Base-by-base conservation (phyloP, 2,113 vertebrate genomes). In the Psephotus haematonotus region DNA sequence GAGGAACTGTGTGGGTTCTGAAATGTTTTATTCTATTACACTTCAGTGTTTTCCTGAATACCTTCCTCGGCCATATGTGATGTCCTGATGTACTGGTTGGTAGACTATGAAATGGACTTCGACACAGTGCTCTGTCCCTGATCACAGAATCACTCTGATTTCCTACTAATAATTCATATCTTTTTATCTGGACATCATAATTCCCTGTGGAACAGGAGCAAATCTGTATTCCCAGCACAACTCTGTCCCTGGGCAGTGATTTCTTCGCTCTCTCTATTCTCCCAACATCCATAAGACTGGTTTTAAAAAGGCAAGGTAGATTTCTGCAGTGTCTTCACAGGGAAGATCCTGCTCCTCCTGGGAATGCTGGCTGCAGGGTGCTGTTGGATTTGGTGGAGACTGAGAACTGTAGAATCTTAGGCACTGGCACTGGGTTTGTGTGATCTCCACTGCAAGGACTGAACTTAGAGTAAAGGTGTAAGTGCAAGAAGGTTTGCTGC, bases 41-140 rank as follows among this genome's bases (percentile, higher is more conserved):
- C 28, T 44, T 52, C 16, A 49, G 37, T 17, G 13, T 81, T 74
- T 91, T 91, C 79, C 41, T 64, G 43, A 49, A 46, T 85, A 41
- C 59, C 20, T 75, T 95, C 63, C 52, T 81, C 13, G 46, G 78
- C 28, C n/a, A 29, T 2, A 24, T 77, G 53, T 4, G 25, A 27
- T 4, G 4, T 82, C 71, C 76, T 92, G 3, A 3, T 71, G 52
- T 95, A 75, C 93, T 94, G 90, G 83, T 92, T 82, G 55, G 52
- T 59, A 90, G 96, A 81, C 90, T 93, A 53, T 91, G 92, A 96
- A 95, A 94, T 92, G 64, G 83, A 47, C 37, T 97, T 93, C 81
- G 71, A 92, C 47, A 71, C 82, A 50, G 78, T 79, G 39, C 67
- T 87, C 57, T 92, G 47, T 92, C 43, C 33, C 39, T 82, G 67